phyloP scores from a whole-genome alignment of 2,797 vertebrate genomes.

The Labeo calbasu region DNA sequence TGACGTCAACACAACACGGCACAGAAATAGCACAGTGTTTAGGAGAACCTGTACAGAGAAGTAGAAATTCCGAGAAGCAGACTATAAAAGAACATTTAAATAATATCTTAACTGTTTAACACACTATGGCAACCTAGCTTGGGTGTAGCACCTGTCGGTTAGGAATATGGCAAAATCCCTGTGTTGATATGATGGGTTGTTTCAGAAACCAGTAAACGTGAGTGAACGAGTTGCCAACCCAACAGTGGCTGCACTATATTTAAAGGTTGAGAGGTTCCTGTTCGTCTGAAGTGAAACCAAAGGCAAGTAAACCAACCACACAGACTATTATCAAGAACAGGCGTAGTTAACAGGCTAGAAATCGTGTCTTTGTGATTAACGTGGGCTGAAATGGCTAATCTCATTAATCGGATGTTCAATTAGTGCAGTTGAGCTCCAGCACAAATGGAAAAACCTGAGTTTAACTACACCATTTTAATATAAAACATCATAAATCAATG shows the following conservation, averaged over 20 bases:
- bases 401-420: slow-evolving; percentile 50
- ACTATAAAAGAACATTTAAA: slow-evolving; percentile 22
- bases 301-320: slow-evolving; percentile 36
- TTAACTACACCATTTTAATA: slow-evolving; percentile 59
- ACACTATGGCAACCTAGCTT: slow-evolving; percentile 30
- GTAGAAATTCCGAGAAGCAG: slow-evolving; percentile 12
- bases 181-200: neutral
- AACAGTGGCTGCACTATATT: slow-evolving; percentile 20
- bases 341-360: neutral
- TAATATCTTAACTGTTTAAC: slow-evolving; percentile 42
- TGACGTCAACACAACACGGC: slow-evolving; percentile 18
- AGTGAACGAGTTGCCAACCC: neutral
- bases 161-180: slow-evolving; percentile 50
- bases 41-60: slow-evolving; percentile 31
- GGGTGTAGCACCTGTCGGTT: slow-evolving; percentile 52
- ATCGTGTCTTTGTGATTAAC: neutral
- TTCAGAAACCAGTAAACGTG: slow-evolving; percentile 32
- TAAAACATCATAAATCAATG: neutral
- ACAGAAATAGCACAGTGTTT: slow-evolving; percentile 42
- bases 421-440: slow-evolving; percentile 62
- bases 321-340: slow-evolving; percentile 1
- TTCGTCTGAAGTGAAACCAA: slow-evolving; percentile 1
- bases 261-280: neutral
- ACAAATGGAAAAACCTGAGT: slow-evolving; percentile 73
- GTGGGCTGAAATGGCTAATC: slow-evolving; percentile 10